Conservation (phyloP, 2,888 invertebrate genomes). For the Aromia moschata region DNA sequence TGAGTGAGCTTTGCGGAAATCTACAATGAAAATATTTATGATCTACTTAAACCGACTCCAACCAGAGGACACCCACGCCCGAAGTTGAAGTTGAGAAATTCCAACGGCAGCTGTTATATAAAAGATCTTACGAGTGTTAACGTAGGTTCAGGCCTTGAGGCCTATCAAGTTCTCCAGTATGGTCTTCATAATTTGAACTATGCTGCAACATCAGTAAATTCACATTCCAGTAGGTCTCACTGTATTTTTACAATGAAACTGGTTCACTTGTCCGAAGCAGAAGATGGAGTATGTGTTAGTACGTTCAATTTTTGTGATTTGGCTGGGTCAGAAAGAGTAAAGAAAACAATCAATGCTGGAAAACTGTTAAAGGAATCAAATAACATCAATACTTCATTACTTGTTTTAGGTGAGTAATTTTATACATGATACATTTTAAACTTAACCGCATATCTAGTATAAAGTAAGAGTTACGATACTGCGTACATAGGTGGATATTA, state of each 20-base stretch:
- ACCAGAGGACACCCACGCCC: constrained; percentile 51
- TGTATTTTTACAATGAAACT: constrained; percentile 87
- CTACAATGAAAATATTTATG: constrained; percentile 89
- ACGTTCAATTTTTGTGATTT: constrained; percentile 87
- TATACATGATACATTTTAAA: too few relatives aligned
- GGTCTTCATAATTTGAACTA: constrained; percentile 81
- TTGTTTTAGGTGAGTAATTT: constrained; percentile 72
- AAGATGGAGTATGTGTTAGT: constrained; percentile 52
- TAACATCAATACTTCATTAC: constrained; percentile 88
- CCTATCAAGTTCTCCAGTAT: constrained; percentile 78
- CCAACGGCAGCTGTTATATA: constrained; percentile 57
- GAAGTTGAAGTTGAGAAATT: constrained; percentile 65
- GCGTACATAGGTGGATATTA: too few relatives aligned
- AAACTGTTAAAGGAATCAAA: constrained; percentile 83
- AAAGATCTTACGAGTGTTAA: constrained; percentile 65
- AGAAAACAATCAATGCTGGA: constrained; percentile 78
- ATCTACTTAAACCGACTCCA: constrained; percentile 68
- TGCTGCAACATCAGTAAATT: constrained; percentile 82
- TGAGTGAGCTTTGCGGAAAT: constrained; percentile 92
- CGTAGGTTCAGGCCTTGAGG: constrained; percentile 73
- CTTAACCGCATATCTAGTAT: too few relatives aligned
- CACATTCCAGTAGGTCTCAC: constrained; percentile 87
- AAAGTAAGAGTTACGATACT: too few relatives aligned
- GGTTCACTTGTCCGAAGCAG: constrained; percentile 66
- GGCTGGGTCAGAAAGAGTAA: constrained; percentile 86